Conservation (phyloP, 2,888 invertebrate genomes). For the Barypeithes pellucidus region DNA sequence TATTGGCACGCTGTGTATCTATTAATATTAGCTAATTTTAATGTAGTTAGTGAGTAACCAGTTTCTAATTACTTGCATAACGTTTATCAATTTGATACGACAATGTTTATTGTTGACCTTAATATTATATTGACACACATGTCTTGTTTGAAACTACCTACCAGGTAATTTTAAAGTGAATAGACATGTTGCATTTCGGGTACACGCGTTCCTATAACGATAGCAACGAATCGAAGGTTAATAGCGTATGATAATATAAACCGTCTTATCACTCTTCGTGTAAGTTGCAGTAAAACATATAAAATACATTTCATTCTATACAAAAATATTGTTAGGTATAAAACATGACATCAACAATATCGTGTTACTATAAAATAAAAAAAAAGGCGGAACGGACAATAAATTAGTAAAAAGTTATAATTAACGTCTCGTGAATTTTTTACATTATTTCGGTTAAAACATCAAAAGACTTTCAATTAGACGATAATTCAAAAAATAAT, state of each 20-base stretch:
- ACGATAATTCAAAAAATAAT: constrained; percentile 14
- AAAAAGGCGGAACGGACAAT: constrained; percentile 11
- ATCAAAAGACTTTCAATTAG: constrained; percentile 27
- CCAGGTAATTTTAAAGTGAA: constrained; percentile 50
- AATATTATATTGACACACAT: constrained; percentile 25
- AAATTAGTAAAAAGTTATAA: constrained; percentile 16
- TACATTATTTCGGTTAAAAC: constrained; percentile 2
- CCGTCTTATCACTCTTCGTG: constrained; percentile 48
- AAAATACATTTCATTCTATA: constrained; percentile 47
- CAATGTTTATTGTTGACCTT: constrained; percentile 22
- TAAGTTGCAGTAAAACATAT: constrained; percentile 44
- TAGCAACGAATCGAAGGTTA: constrained; percentile 49
- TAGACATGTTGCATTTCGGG: constrained; percentile 51
- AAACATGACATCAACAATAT: constrained; percentile 13
- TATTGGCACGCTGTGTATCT: background rate
- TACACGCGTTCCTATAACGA: constrained; percentile 45
- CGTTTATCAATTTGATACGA: constrained; percentile 22
- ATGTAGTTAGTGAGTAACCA: background rate
- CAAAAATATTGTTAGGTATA: constrained; percentile 30
- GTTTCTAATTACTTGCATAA: constrained; percentile 31
- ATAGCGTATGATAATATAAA: constrained; percentile 49
- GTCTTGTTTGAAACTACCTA: constrained; percentile 30
- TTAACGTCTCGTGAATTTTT: constrained; percentile 1
- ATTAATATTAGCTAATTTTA: background rate
- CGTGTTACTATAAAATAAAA: constrained; percentile 19